A percentile compares a stretch with the other conserved stretches of the same genome.
phyloP scores from a whole-genome alignment of 2,888 invertebrate genomes.

The Onchidella celtica region DNA sequence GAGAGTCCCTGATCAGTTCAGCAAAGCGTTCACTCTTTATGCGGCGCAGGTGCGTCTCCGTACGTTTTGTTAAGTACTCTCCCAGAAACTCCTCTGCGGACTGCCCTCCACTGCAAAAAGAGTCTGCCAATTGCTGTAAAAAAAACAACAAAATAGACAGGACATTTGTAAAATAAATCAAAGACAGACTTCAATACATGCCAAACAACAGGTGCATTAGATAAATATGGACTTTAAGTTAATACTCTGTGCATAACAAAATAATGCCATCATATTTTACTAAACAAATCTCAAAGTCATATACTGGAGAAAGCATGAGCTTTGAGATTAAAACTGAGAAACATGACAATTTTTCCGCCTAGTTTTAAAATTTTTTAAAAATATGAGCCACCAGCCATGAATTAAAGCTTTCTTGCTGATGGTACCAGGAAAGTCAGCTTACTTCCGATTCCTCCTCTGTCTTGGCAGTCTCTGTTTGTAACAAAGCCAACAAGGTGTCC shows the following conservation, averaged over 20 bases:
- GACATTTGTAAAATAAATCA: too few species aligned
- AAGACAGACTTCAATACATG: too few species aligned
- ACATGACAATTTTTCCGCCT: background rate
- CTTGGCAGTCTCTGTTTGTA: constrained; percentile 95
- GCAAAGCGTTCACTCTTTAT: constrained; percentile 96
- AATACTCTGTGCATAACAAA: background rate
- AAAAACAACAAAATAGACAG: background rate
- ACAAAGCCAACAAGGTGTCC: constrained; percentile 92
- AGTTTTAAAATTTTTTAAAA: background rate
- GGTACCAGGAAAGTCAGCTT: too few species aligned
- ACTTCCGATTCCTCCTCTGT: constrained; percentile 96
- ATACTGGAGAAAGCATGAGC: too few species aligned
- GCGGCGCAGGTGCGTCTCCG: constrained; percentile 89
- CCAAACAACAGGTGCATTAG: too few species aligned
- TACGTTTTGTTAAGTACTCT: constrained; percentile 89
- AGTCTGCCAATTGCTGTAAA: constrained; percentile 85
- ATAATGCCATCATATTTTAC: background rate
- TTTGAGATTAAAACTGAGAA: background rate
- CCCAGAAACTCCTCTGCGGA: constrained; percentile 91
- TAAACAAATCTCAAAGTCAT: too few species aligned
- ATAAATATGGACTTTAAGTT: too few species aligned
- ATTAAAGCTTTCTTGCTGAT: too few species aligned
- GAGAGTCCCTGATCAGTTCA: constrained; percentile 79
- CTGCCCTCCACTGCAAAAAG: constrained; percentile 88
- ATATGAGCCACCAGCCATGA: too few species aligned